Evolutionary conservation across 1,140 invertebrate genomes (phyloP).

Genomic region (Doryteuthis pealeii): DNA sequence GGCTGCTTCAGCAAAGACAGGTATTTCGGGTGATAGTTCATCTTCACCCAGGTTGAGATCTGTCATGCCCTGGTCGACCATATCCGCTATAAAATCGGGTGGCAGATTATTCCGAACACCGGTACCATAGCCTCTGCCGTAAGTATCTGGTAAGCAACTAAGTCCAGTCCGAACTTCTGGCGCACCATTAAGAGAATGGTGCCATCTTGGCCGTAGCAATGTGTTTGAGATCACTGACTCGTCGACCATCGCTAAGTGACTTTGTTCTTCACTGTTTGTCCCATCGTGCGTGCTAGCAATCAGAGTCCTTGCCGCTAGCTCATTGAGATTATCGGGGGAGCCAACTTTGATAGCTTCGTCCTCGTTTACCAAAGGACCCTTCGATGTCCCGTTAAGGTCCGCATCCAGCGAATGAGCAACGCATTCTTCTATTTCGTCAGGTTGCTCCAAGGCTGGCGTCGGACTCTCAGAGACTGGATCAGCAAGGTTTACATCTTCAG

Average conservation of each 20-base stretch:
- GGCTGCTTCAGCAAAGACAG: not conserved
- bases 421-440: too few relatives aligned
- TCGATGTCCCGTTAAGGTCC: too few relatives aligned
- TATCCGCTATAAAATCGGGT: not conserved
- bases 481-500: too few relatives aligned
- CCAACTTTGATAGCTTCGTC: not conserved
- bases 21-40: not conserved
- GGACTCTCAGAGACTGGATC: too few relatives aligned
- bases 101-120: too few relatives aligned
- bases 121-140: too few relatives aligned
- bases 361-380: not conserved
- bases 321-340: not conserved
- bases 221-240: not conserved
- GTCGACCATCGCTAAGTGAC: not conserved
- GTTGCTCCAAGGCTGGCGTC: too few relatives aligned
- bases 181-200: not conserved
- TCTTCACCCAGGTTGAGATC: not conserved
- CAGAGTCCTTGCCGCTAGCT: not conserved
- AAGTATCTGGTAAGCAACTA: not conserved
- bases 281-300: not conserved
- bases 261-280: conserved; percentile 2
- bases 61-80: not conserved
- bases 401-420: too few relatives aligned
- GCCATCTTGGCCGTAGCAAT: not conserved
- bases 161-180: not conserved